Base-by-base conservation (phyloP, 2,888 invertebrate species). In the Drosophila anceps region DNA sequence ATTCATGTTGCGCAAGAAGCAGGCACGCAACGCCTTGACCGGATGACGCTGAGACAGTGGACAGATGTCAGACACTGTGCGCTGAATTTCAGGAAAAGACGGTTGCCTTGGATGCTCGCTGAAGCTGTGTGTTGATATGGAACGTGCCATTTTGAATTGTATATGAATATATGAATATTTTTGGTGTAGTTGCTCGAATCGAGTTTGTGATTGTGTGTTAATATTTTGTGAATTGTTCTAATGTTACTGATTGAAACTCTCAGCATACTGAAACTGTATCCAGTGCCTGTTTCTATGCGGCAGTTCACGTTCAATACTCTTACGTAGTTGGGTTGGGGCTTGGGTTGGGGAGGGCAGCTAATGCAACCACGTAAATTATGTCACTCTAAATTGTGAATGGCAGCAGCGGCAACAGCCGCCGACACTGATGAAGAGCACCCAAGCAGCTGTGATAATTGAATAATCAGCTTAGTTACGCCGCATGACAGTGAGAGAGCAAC, bases 381-480 rank as follows among this genome's bases (percentile, higher is more conserved):
- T 84, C 76, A 77, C 69, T 61, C 71, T 76, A 58, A 80, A 88
- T 79, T 84, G 71, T 61, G 79, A 84, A 73, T 80, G 76, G 69
- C 81, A 71, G 39, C 39, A 4, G 39, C 39, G 69, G 81, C 66
- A 24, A 24, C 24, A 24, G 44, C 46, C 41, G 61, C 63, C 75
- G 64, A 67, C 64, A 65, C 73, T 76, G 72, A 76, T 76, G 84
- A 78, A 74, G 79, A 88, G 74, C 85, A 63, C 74, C 79, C 64
- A 72, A 82, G 69, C 73, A 72, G 84, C 87, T 82, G 90, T 73
- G 74, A 83, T 83, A 88, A 88, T 89, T 89, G 87, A 89, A 88
- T 89, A 88, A 88, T 84, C 80, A 81, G 88, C 89, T 80, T 80
- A 54, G 72, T 81, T 73, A 77, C 89, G 71, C 81, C 67, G 74